Conservation (phyloP, 2,797 vertebrate species). For the Channa striata region DNA sequence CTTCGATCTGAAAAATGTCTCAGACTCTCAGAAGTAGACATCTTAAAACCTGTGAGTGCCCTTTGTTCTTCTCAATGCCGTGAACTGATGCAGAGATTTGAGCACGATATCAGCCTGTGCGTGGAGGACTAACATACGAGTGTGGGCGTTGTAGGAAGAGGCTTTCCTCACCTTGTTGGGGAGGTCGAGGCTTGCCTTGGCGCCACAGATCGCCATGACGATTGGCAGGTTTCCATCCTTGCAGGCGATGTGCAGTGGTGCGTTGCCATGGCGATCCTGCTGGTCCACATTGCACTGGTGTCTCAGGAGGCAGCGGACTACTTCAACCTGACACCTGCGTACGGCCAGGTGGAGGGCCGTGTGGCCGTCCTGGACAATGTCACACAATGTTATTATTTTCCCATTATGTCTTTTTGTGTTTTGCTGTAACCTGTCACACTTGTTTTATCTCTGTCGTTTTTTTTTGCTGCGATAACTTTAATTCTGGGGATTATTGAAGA, state of each 20-base stretch:
- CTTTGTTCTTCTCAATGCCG: not conserved
- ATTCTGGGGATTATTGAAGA: no score
- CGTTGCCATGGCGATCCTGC: conserved; percentile 96
- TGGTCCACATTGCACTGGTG: conserved; percentile 89
- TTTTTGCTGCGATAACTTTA: not conserved
- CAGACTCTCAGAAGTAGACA: no score
- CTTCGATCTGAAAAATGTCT: no score
- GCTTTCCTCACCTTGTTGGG: conserved; percentile 90
- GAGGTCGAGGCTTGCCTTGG: conserved; percentile 90
- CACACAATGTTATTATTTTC: not conserved
- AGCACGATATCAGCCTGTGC: not conserved
- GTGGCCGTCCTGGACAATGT: conserved; percentile 89
- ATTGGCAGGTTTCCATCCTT: conserved; percentile 94
- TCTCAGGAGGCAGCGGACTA: conserved; percentile 91
- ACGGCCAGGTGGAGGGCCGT: conserved; percentile 96
- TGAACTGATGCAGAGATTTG: not conserved
- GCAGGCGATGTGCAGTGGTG: conserved; percentile 94
- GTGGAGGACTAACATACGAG: not conserved
- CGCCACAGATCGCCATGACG: conserved; percentile 88
- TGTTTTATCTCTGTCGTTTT: not conserved
- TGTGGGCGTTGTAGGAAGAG: no score
- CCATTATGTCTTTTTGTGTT: not conserved
- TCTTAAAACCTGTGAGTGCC: not conserved
- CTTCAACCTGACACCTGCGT: conserved; percentile 94
- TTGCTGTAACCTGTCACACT: not conserved